A percentile compares a stretch with the other conserved stretches of the same genome.
Conservation (phyloP, 2,888 invertebrate species). For the Cybosia mesomella region DNA sequence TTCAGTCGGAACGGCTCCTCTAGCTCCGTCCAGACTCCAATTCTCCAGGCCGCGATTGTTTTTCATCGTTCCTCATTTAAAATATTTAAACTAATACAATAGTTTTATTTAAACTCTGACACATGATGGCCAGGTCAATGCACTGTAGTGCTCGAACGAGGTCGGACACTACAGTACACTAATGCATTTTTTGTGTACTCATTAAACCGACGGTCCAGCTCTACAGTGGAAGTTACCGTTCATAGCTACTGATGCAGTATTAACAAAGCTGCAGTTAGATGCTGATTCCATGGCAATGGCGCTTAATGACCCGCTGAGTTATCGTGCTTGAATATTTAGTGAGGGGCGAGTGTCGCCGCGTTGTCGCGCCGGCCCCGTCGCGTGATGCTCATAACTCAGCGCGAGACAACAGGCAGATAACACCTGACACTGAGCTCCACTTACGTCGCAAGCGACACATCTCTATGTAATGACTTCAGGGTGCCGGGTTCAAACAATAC, state of each 20-base stretch:
- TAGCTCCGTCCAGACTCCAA: too few species aligned
- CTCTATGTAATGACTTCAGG: neutral
- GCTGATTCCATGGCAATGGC: constrained; percentile 9
- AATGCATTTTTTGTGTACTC: too few species aligned
- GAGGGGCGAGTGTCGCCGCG: constrained; percentile 42
- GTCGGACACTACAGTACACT: too few species aligned
- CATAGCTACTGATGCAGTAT: constrained; percentile 41
- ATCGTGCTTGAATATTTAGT: constrained; percentile 57
- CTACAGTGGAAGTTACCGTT: constrained; percentile 23
- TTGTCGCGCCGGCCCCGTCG: neutral
- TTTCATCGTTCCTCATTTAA: too few species aligned
- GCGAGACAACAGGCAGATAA: constrained; percentile 4
- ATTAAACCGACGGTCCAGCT: too few species aligned
- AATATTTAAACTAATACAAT: too few species aligned
- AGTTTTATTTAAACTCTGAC: too few species aligned
- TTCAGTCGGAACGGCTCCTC: too few species aligned
- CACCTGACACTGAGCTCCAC: neutral
- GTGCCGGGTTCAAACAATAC: neutral
- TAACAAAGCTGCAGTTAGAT: constrained; percentile 32
- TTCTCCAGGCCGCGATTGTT: too few species aligned
- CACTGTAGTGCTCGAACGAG: too few species aligned
- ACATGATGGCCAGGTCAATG: too few species aligned
- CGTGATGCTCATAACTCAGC: neutral
- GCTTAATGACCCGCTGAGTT: constrained; percentile 53
- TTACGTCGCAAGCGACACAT: constrained; percentile 1